Evolutionary conservation across 2,888 invertebrate species (phyloP).

Genomic region (Diachrysia chrysitis): DNA sequence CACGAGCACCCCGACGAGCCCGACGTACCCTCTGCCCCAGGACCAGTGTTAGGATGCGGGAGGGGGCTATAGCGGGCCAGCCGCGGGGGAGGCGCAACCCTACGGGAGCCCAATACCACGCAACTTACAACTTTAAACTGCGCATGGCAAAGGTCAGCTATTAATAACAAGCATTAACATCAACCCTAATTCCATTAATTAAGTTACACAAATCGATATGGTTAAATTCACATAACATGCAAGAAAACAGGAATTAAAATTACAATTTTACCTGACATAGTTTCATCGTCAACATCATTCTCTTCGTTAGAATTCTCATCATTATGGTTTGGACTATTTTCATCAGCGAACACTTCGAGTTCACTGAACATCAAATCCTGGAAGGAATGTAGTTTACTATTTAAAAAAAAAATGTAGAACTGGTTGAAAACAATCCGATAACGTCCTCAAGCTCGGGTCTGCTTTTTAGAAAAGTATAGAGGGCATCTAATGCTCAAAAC

Average conservation of each 20-base stretch:
- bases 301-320: constrained; percentile 94
- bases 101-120: constrained; percentile 36
- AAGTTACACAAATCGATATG: background rate
- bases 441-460: no score
- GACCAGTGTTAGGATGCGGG: constrained; percentile 50
- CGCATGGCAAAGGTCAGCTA: constrained; percentile 13
- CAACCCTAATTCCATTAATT: background rate
- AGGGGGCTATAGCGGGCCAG: constrained; percentile 21
- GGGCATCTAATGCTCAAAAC: no score
- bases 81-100: constrained; percentile 21
- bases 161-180: constrained; percentile 5
- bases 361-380: constrained; percentile 89
- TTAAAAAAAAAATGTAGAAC: no score
- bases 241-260: background rate
- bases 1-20: constrained; percentile 79
- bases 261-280: constrained; percentile 91
- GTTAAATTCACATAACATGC: background rate
- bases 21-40: constrained; percentile 77
- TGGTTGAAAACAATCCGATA: no score
- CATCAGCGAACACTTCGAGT: constrained; percentile 90
- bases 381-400: background rate
- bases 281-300: constrained; percentile 96
- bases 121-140: constrained; percentile 24
- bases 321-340: constrained; percentile 86
- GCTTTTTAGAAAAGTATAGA: no score